Conservation (phyloP, 92 coral and sea anemone genomes). For the Plumapathes pennacea region DNA sequence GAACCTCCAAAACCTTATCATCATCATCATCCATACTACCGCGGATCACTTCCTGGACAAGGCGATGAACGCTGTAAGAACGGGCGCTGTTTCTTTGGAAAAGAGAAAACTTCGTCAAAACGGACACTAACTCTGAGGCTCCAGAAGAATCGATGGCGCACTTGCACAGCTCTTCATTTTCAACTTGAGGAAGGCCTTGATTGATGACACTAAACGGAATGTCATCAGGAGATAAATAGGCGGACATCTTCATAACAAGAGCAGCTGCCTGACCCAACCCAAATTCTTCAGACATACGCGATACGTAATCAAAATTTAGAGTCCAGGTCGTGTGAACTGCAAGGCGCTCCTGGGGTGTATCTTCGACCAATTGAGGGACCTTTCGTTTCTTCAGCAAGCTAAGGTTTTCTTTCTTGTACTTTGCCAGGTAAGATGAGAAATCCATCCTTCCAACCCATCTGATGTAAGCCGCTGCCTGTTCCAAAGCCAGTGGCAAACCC, state of each 20-base stretch:
- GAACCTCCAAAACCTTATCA: constrained; percentile 5
- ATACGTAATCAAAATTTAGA: constrained; percentile 64
- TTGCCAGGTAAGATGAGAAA: constrained; percentile 47
- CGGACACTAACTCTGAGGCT: constrained; percentile 5
- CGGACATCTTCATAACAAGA: constrained; percentile 62
- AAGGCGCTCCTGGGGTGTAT: constrained; percentile 57
- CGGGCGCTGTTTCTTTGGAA: constrained; percentile 45
- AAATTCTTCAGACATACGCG: constrained; percentile 23
- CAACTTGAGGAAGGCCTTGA: constrained; percentile 51
- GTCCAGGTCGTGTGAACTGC: constrained; percentile 82
- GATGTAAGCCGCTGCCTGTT: constrained; percentile 84
- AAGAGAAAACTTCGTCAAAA: constrained; percentile 62
- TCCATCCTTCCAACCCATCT: constrained; percentile 11
- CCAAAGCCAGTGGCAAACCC: constrained; percentile 79
- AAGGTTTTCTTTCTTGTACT: constrained; percentile 49
- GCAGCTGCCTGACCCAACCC: constrained; percentile 42
- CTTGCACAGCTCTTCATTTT: constrained; percentile 16
- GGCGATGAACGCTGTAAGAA: constrained; percentile 66
- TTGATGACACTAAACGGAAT: constrained; percentile 77
- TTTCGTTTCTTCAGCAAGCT: constrained; percentile 50
- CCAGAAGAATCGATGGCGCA: constrained; percentile 15
- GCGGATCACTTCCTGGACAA: constrained; percentile 78
- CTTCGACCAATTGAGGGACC: constrained; percentile 35
- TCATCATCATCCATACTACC: constrained; percentile 24
- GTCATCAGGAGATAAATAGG: constrained; percentile 77